A percentile compares a stretch with the other conserved stretches of the same genome.
These are phyloP conservation scores for Aricia agestis DNA, from an alignment of 1,140 invertebrate genomes.

Conservation along the genomic window DNA sequence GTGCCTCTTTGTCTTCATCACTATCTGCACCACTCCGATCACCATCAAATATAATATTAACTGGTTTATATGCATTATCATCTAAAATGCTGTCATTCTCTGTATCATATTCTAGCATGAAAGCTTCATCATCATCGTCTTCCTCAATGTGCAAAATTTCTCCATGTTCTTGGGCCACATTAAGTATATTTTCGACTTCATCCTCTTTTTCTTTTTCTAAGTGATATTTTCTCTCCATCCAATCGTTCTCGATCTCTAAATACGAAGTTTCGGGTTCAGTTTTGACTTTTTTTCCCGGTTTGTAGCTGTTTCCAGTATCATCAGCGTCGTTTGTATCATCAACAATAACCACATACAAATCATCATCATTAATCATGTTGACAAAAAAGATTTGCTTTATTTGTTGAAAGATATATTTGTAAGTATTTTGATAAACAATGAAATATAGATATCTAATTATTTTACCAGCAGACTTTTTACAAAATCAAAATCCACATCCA, in stretches of 20 bases:
- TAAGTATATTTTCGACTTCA: slow-evolving; percentile 24
- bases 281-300: not conserved
- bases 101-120: too few relatives aligned
- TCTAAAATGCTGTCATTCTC: too few relatives aligned
- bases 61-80: too few relatives aligned
- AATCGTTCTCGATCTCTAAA: slow-evolving; percentile 36
- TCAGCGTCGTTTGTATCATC: not conserved
- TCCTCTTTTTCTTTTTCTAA: slow-evolving; percentile 24
- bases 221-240: slow-evolving; percentile 14
- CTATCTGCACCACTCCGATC: too few relatives aligned
- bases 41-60: too few relatives aligned
- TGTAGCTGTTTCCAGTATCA: not conserved
- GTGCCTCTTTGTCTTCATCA: too few relatives aligned
- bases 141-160: slow-evolving; percentile 6
- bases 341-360: slow-evolving; percentile 5
- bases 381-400: not conserved
- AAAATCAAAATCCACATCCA: too few relatives aligned
- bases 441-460: too few relatives aligned
- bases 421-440: too few relatives aligned
- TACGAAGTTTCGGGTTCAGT: slow-evolving; percentile 12
- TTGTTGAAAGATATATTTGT: too few relatives aligned
- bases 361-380: not conserved
- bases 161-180: slow-evolving; percentile 4
- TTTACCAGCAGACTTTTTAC: too few relatives aligned
- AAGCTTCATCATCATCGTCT: too few relatives aligned